Evolutionary conservation across 2,888 invertebrate genomes (phyloP), one percentile per base, ranked within the genome.

Genomic region (Gerosis bhagava): DNA sequence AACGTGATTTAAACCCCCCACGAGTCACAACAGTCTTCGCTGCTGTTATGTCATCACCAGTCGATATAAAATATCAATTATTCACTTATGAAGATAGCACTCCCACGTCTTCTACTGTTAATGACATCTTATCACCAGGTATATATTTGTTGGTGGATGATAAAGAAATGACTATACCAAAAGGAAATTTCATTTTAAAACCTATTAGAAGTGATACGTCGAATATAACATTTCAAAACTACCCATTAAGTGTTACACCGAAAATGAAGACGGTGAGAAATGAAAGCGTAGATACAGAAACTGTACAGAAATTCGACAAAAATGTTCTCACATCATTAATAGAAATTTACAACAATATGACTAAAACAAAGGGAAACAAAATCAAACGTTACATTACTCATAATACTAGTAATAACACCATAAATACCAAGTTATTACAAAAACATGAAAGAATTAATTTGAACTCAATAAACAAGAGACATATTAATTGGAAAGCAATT

Each of bases 61-160:
- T 83, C 2, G 80, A 84, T 50, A 57, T 84, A 29, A 77, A 75
- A 54, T 84, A 83, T 47, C 77, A 80, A 63, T 69, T 83, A 17
- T 60, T 74, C 52, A 67, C 79, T 0, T 62, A 70, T 28, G 73
- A 76, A 53, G 60, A 57, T 2, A 25, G 10, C 2, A 40, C 36
- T 3, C 40, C 56, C 3, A 10, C 57, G 0, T 15, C 35, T 8
- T 16, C 42, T 3, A 16, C 22, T 10, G 7, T 34, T 12, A 48
- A 52, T 10, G 50, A 54, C 1, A 49, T 56, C 21, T 26, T 73
- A 2, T 60, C 72, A 1, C 70, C 78, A 11, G 77, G 75, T 11
- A 61, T 81, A 57, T 82, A 79, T 60, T 53, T 83, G 19, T 49
- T 83, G 4, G 62, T 77, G 1, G 70, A 75, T 49, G 64, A 70